Percentiles rank a stretch among this genome's conserved stretches.
Conservation (phyloP, 1,140 invertebrate genomes). For the Calephelis nemesis region DNA sequence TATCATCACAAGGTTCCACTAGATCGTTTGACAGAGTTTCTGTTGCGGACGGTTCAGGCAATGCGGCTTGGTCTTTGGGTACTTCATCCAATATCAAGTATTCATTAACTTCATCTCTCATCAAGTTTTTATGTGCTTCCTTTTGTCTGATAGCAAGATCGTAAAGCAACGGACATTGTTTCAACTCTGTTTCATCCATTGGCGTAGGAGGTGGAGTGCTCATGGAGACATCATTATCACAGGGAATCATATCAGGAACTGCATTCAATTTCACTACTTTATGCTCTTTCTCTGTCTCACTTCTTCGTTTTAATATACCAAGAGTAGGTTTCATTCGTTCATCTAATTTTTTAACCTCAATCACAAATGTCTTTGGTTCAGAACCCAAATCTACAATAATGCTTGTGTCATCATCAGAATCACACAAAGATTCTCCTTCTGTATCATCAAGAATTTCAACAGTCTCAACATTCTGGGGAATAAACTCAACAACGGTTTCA, state of each 20-base stretch:
- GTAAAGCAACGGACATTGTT: constrained; percentile 39
- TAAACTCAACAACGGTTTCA: constrained; percentile 56
- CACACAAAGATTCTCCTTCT: constrained; percentile 79
- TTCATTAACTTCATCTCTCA: constrained; percentile 53
- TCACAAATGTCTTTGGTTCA: constrained; percentile 65
- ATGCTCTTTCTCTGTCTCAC: constrained; percentile 33
- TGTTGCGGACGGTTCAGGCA: constrained; percentile 53
- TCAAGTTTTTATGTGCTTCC: constrained; percentile 34
- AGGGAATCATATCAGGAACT: constrained; percentile 50
- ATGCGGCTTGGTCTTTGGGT: constrained; percentile 46
- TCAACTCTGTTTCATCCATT: constrained; percentile 29
- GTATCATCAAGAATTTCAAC: constrained; percentile 76
- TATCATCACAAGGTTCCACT: constrained; percentile 20
- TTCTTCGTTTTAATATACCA: constrained; percentile 63
- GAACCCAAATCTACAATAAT: constrained; percentile 49
- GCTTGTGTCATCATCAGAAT: constrained; percentile 78
- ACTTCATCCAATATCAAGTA: constrained; percentile 63
- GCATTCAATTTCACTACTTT: constrained; percentile 45
- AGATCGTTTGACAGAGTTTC: constrained; percentile 39
- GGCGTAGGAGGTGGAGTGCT: constrained; percentile 48
- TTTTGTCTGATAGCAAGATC: constrained; percentile 38
- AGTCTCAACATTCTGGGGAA: constrained; percentile 56
- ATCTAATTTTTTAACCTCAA: constrained; percentile 61
- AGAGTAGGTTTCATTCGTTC: constrained; percentile 63
- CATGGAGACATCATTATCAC: constrained; percentile 39